phyloP scores from a whole-genome alignment of 2,888 invertebrate genomes.

The Toxonevra muliebris region DNA sequence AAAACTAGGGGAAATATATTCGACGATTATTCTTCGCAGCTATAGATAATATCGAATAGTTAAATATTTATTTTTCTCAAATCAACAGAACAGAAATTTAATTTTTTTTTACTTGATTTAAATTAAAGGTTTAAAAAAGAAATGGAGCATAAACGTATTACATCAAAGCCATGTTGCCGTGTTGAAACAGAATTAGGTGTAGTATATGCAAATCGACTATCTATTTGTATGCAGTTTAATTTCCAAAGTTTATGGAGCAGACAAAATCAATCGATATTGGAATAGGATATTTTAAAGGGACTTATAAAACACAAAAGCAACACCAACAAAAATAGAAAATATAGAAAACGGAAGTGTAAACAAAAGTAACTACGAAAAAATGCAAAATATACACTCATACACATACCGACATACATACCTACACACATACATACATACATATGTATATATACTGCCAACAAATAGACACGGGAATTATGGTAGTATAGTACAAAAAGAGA shows the following conservation, averaged over 20 bases:
- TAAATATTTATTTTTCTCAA: too few relatives aligned
- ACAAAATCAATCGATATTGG: slow-evolving; percentile 20
- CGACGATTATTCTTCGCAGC: too few relatives aligned
- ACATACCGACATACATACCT: not conserved
- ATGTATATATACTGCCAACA: not conserved
- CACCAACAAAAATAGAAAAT: slow-evolving; percentile 12
- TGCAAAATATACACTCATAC: not conserved
- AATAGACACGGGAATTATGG: too few relatives aligned
- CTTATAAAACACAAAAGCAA: slow-evolving; percentile 6
- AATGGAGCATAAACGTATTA: too few relatives aligned
- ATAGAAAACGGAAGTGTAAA: slow-evolving; percentile 32
- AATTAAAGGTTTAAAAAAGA: too few relatives aligned
- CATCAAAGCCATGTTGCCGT: too few relatives aligned
- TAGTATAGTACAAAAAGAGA: too few relatives aligned
- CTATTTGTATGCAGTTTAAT: not conserved
- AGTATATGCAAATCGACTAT: not conserved
- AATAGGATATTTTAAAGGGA: slow-evolving; percentile 32
- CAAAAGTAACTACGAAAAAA: slow-evolving; percentile 23
- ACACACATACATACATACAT: not conserved
- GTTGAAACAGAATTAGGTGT: too few relatives aligned
- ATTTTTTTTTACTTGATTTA: too few relatives aligned
- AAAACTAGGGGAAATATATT: too few relatives aligned
- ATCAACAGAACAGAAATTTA: too few relatives aligned
- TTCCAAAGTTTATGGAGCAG: slow-evolving; percentile 5
- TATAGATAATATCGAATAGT: too few relatives aligned